Evolutionary conservation across 2,888 invertebrate species (phyloP), one percentile per base, ranked within the genome.

Genomic region (Podotricha telesiphe): DNA sequence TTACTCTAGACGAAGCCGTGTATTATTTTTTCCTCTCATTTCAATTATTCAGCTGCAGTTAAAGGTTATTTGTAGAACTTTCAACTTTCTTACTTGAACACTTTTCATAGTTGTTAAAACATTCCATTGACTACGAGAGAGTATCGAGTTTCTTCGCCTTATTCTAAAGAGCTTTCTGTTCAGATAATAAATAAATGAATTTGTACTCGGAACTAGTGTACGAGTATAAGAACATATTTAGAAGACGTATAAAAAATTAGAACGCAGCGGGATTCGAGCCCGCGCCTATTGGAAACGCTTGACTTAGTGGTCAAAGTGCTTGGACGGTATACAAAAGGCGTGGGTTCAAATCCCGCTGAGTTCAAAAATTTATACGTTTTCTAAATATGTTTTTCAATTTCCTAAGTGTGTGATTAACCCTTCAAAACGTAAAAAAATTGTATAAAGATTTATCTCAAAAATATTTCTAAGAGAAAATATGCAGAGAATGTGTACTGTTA

Each of bases 1-100:
- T 20, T 42, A n/a, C 42, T 40, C 11, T 10, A 42, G n/a, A 7
- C 22, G 42, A 59, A 17, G n/a, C 22, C 8, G 58, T 22, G 15
- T 42, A 22, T 22, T 15, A 22, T n/a, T 42, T 42, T 42, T 42
- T 42, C n/a, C n/a, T 42, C n/a, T 59, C 42, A 42, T 59, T 59
- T 59, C 42, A 59, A 42, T 59, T 59, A 45, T 42, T 58, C 20
- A 15, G 42, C 20, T 59, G 58, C 42, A 59, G 11, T 15, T 59
- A 59, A 20, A 59, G 42, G 15, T 42, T 59, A 59, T 59, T 59
- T 42, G 58, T 59, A 59, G 20, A 37, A 55, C 37, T 55, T 34
- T 13, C 55, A 59, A 59, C 42, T 22, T 22, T 42, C 15, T 42
- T 15, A 45, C n/a, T 59, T 59, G 15, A 59, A 59, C 42, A 59